Evolutionary conservation across 2,113 vertebrate genomes (phyloP).

Genomic region (Boleophthalmus pectinirostris): DNA sequence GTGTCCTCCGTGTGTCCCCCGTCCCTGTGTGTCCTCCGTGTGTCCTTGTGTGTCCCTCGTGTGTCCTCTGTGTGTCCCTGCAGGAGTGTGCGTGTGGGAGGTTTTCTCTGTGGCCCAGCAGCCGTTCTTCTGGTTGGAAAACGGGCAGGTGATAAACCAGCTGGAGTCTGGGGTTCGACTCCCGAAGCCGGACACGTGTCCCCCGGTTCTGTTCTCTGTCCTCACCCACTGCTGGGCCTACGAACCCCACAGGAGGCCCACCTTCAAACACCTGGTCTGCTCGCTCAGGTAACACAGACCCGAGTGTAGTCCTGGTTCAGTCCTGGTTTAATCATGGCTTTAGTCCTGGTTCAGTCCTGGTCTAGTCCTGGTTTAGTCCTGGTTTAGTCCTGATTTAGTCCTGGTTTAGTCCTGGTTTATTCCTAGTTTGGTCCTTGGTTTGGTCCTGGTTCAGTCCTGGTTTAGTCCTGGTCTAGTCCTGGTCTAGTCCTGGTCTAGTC

Average conservation of each 20-base stretch:
- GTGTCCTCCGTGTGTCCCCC: too few species aligned
- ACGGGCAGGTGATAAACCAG: slow-evolving; percentile 93
- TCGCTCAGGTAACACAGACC: slow-evolving; percentile 57
- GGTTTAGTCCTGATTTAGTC: background rate
- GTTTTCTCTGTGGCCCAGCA: slow-evolving; percentile 93
- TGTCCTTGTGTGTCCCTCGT: too few species aligned
- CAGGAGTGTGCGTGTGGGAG: slow-evolving; percentile 98
- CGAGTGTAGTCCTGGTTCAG: background rate
- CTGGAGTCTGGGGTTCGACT: slow-evolving; percentile 91
- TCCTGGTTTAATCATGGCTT: too few species aligned
- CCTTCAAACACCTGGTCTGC: slow-evolving; percentile 89
- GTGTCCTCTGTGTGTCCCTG: background rate
- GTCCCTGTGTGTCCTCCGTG: too few species aligned
- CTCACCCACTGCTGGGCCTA: slow-evolving; percentile 95
- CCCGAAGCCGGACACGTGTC: slow-evolving; percentile 89
- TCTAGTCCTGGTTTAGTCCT: background rate
- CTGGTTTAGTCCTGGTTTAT: background rate
- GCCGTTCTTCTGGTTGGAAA: slow-evolving; percentile 97
- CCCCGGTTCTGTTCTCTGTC: slow-evolving; percentile 89
- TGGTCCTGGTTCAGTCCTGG: background rate
- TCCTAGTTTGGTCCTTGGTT: too few species aligned
- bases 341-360: too few species aligned
- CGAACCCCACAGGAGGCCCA: slow-evolving; percentile 85
- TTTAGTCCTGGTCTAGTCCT: background rate
- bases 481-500: too few species aligned